A percentile compares a stretch with the other conserved stretches of the same genome.
Conservation (phyloP, 2,797 vertebrate genomes). For the Emydoidea blandingii region DNA sequence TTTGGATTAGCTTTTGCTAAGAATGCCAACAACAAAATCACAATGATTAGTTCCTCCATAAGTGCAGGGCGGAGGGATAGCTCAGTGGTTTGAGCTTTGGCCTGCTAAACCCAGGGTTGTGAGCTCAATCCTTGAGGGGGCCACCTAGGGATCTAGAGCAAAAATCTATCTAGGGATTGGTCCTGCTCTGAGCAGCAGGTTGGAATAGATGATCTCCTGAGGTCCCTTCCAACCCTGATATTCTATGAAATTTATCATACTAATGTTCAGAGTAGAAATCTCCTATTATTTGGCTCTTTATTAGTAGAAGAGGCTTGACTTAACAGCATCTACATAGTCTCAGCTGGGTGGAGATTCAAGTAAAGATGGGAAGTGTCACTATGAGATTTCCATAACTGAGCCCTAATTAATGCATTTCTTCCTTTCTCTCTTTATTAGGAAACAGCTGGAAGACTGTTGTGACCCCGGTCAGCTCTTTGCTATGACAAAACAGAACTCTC, state of each 20-base stretch:
- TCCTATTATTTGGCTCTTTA: accelerated
- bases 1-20: background rate
- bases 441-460: conserved; percentile 92
- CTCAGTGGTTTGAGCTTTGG: too few relatives aligned
- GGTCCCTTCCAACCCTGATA: too few relatives aligned
- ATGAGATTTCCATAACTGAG: background rate
- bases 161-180: too few relatives aligned
- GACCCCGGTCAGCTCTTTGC: conserved; percentile 90
- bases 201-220: too few relatives aligned
- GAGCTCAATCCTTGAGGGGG: too few relatives aligned
- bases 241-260: background rate
- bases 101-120: too few relatives aligned
- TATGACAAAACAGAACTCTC: conserved; percentile 93
- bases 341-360: background rate
- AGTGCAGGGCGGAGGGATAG: too few relatives aligned
- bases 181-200: too few relatives aligned
- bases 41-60: background rate
- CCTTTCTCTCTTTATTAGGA: conserved; percentile 80
- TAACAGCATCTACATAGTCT: background rate
- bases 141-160: too few relatives aligned
- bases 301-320: background rate
- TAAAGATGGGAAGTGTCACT: background rate
- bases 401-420: background rate
- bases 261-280: background rate
- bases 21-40: background rate